Evolutionary conservation across 2,888 invertebrate species (phyloP).

Genomic region (Tenthredo mesomela): DNA sequence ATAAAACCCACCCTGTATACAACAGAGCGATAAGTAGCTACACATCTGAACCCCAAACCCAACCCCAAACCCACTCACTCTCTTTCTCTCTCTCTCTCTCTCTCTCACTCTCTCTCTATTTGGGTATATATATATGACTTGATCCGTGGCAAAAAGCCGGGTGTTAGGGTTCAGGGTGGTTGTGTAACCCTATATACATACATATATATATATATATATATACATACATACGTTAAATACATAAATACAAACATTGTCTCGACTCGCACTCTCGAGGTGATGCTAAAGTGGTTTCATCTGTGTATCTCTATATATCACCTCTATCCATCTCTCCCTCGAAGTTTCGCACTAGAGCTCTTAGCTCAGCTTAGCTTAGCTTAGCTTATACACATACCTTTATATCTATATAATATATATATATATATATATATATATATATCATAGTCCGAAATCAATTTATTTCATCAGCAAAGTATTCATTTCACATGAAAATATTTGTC

Average conservation of each 20-base stretch:
- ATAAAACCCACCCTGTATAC: conserved; percentile 3
- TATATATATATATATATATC: too few relatives aligned
- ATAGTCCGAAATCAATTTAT: too few relatives aligned
- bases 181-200: background rate
- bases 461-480: too few relatives aligned
- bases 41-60: background rate
- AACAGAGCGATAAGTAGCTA: background rate
- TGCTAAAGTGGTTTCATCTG: conserved; percentile 3
- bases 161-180: background rate
- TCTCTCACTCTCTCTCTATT: background rate
- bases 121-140: background rate
- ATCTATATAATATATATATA: background rate
- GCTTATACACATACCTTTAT: background rate
- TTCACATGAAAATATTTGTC: too few relatives aligned
- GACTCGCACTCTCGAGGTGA: conserved; percentile 3
- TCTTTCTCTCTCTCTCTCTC: background rate
- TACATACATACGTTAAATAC: background rate
- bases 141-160: conserved; percentile 17
- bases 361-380: conserved; percentile 3
- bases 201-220: background rate
- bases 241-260: background rate
- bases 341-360: background rate
- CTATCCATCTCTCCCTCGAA: background rate
- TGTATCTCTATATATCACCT: background rate
- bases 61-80: background rate